A percentile compares a stretch with the other conserved stretches of the same genome.
Conservation (phyloP, 2,113 vertebrate species). For the Pseudonaja textilis region DNA sequence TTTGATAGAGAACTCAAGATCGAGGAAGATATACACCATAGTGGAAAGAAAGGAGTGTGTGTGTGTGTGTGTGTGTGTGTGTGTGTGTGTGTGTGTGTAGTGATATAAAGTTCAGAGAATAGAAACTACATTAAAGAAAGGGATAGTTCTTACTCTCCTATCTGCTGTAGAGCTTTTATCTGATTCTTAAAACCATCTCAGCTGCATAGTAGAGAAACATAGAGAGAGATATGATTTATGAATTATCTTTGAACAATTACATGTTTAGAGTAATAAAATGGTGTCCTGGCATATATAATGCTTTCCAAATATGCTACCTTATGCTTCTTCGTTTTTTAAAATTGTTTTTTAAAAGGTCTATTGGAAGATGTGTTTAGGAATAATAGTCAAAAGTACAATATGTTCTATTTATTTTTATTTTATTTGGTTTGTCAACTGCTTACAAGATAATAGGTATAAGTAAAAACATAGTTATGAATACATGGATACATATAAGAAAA, state of each 20-base stretch:
- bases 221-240: background rate
- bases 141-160: conserved; percentile 38
- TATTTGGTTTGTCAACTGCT: too few species aligned
- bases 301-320: conserved; percentile 35
- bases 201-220: conserved; percentile 23
- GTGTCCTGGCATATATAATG: conserved; percentile 37
- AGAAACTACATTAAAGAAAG: conserved; percentile 33
- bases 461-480: too few species aligned
- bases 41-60: background rate
- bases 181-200: conserved; percentile 31
- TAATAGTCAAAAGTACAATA: background rate
- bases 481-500: too few species aligned
- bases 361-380: conserved; percentile 27
- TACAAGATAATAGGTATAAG: too few species aligned
- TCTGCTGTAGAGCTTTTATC: background rate
- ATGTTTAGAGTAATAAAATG: conserved; percentile 51
- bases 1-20: background rate
- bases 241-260: conserved; percentile 45
- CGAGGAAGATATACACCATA: background rate
- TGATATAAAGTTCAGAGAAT: conserved; percentile 10
- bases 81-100: background rate
- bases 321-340: conserved; percentile 50
- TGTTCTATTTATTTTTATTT: background rate
- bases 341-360: conserved; percentile 21
- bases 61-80: too few species aligned